Conservation (phyloP, 2,888 invertebrate species). For the Melipona bicolor region DNA sequence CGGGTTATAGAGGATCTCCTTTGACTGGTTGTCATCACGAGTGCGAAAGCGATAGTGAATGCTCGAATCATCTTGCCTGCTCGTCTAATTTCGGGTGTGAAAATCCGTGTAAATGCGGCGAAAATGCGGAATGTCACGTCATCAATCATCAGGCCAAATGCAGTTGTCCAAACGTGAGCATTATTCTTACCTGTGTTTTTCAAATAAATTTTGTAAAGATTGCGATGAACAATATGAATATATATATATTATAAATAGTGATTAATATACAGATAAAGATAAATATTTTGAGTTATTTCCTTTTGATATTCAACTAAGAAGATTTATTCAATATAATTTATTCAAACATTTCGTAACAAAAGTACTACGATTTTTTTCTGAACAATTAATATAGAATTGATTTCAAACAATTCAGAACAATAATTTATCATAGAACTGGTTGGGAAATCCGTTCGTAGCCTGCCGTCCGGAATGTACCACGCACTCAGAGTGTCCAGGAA, state of each 20-base stretch:
- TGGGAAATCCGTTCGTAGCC: constrained; percentile 90
- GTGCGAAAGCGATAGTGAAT: constrained; percentile 92
- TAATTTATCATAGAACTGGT: constrained; percentile 87
- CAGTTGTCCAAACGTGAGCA: constrained; percentile 90
- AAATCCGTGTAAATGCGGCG: constrained; percentile 92
- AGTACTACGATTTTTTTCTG: background rate
- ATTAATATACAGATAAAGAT: no score
- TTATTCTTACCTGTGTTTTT: no score
- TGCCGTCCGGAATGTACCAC: constrained; percentile 93
- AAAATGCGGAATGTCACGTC: constrained; percentile 92
- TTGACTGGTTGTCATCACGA: constrained; percentile 92
- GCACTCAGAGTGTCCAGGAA: constrained; percentile 91
- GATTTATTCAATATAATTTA: no score
- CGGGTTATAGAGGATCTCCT: constrained; percentile 92
- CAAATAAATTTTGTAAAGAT: no score
- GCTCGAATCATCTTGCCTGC: constrained; percentile 89
- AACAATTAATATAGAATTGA: no score
- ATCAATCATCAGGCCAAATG: constrained; percentile 91
- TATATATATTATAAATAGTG: no score
- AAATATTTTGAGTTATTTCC: no score
- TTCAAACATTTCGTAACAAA: background rate
- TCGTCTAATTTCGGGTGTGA: constrained; percentile 89
- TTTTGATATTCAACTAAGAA: no score
- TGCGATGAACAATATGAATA: no score
- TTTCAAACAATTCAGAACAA: background rate